Evolutionary conservation across 2,797 vertebrate species (phyloP).

Genomic region (Hapalemur alaotrensis): DNA sequence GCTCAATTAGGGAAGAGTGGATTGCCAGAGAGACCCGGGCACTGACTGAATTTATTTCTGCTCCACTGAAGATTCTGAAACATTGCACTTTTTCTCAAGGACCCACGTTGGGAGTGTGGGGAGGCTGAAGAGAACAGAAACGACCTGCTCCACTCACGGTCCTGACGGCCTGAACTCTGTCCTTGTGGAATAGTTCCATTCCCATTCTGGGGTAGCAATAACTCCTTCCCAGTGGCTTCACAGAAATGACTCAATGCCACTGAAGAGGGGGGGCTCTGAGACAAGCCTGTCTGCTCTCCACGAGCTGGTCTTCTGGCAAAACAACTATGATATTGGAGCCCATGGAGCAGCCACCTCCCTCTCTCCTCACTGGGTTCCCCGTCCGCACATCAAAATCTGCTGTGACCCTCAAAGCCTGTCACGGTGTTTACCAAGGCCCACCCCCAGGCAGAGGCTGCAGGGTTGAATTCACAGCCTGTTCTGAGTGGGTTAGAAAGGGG

Average conservation of each 20-base stretch:
- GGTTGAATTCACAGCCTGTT: background rate
- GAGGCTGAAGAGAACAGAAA: background rate
- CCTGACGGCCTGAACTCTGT: background rate
- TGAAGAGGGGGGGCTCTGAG: background rate
- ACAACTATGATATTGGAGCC: background rate
- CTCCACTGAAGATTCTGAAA: background rate
- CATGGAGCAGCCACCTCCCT: background rate
- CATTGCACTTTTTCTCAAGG: background rate
- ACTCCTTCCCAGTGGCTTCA: background rate
- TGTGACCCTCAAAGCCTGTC: background rate
- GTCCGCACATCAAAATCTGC: background rate
- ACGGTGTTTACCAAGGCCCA: background rate
- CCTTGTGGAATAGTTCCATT: background rate
- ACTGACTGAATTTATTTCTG: background rate
- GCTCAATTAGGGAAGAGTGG: background rate
- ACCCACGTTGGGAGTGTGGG: background rate
- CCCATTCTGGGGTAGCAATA: background rate
- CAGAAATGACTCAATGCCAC: background rate
- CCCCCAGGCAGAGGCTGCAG: background rate
- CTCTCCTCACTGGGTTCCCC: background rate
- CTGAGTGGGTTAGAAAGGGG: background rate
- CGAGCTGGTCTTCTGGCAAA: background rate
- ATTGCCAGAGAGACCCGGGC: background rate
- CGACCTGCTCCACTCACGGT: background rate
- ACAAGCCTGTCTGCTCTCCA: background rate